A percentile compares a stretch with the other conserved stretches of the same genome.
Conservation (phyloP, 2,113 vertebrate genomes). For the Smithornis capensis region DNA sequence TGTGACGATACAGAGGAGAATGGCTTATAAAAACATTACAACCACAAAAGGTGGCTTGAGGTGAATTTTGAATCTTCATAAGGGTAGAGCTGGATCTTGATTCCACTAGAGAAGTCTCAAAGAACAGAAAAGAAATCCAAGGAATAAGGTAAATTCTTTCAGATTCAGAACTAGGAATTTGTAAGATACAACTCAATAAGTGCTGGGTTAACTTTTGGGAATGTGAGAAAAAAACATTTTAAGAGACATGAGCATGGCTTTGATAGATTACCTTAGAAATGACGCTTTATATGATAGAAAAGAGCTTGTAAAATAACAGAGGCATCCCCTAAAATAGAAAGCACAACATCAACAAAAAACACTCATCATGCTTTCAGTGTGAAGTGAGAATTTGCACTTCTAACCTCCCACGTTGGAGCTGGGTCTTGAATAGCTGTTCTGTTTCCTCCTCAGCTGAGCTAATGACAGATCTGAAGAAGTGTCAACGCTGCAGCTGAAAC, state of each 20-base stretch:
- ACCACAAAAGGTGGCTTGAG: background rate
- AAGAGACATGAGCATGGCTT: background rate
- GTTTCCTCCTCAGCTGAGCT: conserved; percentile 29
- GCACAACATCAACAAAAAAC: background rate
- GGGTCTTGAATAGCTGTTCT: background rate
- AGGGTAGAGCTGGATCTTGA: background rate
- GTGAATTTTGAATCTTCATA: background rate
- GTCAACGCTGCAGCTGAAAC: background rate
- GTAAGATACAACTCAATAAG: background rate
- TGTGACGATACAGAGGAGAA: background rate
- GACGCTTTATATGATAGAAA: background rate
- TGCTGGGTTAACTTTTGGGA: background rate
- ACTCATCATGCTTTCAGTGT: background rate
- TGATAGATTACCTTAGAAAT: background rate
- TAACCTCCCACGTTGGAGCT: background rate
- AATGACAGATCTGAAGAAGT: background rate
- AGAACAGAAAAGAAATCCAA: background rate
- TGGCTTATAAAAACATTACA: background rate
- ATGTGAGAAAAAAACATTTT: background rate
- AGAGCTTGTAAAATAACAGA: background rate
- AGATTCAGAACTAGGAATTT: background rate
- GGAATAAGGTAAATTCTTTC: background rate
- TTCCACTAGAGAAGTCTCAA: background rate
- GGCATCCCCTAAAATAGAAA: background rate
- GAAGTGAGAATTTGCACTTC: background rate